Conservation (phyloP, 1,140 invertebrate species). For the Drosophila sechellia region DNA sequence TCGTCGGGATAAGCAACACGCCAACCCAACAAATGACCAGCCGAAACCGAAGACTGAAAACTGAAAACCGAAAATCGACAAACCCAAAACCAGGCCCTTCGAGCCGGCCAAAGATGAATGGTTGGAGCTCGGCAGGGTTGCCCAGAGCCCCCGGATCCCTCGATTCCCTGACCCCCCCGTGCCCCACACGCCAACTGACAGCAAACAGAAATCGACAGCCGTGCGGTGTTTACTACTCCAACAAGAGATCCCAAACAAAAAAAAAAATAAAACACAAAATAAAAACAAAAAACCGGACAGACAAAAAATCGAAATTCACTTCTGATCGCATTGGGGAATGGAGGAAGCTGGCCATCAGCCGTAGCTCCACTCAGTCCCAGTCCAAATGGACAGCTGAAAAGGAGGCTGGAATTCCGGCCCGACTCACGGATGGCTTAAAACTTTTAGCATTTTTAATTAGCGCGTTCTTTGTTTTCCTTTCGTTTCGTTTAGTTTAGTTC, state of each 20-base stretch:
- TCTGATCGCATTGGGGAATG: conserved; percentile 70
- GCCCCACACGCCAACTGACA: conserved; percentile 59
- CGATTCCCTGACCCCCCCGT: not conserved
- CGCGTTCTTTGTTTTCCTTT: conserved; percentile 81
- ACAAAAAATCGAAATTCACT: conserved; percentile 38
- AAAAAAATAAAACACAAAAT: conserved; percentile 20
- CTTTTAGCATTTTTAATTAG: conserved; percentile 83
- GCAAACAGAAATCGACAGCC: conserved; percentile 79
- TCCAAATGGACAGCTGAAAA: conserved; percentile 78
- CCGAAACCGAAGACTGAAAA: conserved; percentile 20
- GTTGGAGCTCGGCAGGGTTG: conserved; percentile 50
- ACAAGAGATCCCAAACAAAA: conserved; percentile 65
- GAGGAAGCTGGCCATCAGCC: conserved; percentile 51
- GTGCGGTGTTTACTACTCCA: conserved; percentile 72
- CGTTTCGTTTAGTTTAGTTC: conserved; percentile 62
- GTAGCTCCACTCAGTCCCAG: conserved; percentile 35
- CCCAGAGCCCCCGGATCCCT: conserved; percentile 1
- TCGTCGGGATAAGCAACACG: conserved; percentile 75
- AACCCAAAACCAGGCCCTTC: conserved; percentile 51
- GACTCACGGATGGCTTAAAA: conserved; percentile 67
- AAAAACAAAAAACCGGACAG: conserved; percentile 14
- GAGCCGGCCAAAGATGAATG: conserved; percentile 81
- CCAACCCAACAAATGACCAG: conserved; percentile 59
- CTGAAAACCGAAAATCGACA: conserved; percentile 18
- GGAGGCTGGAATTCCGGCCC: conserved; percentile 74